These are phyloP conservation scores for Apoda limacodes DNA, from an alignment of 2,888 invertebrate genomes.

Conservation along the genomic window DNA sequence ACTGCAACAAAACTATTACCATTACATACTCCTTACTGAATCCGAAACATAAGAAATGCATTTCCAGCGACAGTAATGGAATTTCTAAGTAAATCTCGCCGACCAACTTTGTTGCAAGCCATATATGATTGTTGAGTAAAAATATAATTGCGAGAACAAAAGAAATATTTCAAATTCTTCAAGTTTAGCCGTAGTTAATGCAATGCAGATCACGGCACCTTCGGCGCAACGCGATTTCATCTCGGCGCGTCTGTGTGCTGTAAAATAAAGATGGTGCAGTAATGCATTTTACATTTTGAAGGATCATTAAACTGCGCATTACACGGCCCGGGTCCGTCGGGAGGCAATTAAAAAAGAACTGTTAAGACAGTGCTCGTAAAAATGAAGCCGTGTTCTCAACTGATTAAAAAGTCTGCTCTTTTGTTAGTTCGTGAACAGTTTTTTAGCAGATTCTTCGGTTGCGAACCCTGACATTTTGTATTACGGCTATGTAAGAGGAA, in stretches of 20 bases:
- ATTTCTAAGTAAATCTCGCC: too few species aligned
- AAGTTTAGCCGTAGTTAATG: too few species aligned
- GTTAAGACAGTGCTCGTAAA: slow-evolving; percentile 60
- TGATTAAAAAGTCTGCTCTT: slow-evolving; percentile 60
- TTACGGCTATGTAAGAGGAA: slow-evolving; percentile 15
- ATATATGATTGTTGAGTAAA: too few species aligned
- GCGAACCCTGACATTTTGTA: slow-evolving; percentile 18
- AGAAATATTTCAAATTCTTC: too few species aligned
- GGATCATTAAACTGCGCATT: slow-evolving; percentile 65
- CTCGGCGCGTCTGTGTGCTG: slow-evolving; percentile 34
- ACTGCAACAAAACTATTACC: too few species aligned
- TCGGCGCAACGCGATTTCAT: slow-evolving; percentile 31
- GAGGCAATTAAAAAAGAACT: slow-evolving; percentile 65
- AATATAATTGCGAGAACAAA: too few species aligned
- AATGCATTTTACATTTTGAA: slow-evolving; percentile 66
- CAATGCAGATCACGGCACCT: slow-evolving; percentile 23
- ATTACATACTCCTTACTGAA: too few species aligned
- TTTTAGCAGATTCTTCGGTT: too few species aligned
- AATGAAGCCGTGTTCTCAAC: slow-evolving; percentile 59
- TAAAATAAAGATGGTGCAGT: slow-evolving; percentile 60
- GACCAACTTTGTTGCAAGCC: too few species aligned
- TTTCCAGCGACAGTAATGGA: too few species aligned
- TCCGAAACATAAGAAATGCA: too few species aligned
- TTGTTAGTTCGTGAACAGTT: too few species aligned
- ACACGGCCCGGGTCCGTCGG: slow-evolving; percentile 48